Conservation (phyloP, 2,113 vertebrate species). For the Pomatostomus ruficeps region DNA sequence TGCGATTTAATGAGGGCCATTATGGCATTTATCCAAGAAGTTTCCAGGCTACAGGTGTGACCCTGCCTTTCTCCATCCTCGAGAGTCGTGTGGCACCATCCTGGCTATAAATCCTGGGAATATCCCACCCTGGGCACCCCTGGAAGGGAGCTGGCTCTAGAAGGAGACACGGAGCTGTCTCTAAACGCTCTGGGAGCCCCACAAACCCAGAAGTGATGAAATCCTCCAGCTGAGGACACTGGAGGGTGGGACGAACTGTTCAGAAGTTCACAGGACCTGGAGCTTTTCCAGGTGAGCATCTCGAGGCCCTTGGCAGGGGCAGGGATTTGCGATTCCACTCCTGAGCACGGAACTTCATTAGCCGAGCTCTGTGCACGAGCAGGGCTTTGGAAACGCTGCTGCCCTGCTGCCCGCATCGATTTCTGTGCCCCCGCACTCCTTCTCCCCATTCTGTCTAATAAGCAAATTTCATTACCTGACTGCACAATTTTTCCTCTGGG, state of each 20-base stretch:
- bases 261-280: not conserved
- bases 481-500: slow-evolving; percentile 61
- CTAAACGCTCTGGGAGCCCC: not conserved
- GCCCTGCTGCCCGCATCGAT: slow-evolving; percentile 51
- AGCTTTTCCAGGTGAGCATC: not conserved
- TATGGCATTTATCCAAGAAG: not conserved
- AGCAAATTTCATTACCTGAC: slow-evolving; percentile 68
- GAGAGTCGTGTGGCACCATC: accelerated
- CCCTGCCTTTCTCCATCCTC: not conserved
- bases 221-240: not conserved
- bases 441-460: slow-evolving; percentile 56
- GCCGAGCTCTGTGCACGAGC: not conserved
- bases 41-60: not conserved
- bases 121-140: not conserved
- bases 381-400: not conserved
- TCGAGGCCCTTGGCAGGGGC: not conserved
- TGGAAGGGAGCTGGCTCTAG: not conserved
- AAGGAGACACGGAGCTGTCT: not conserved
- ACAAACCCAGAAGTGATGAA: not conserved
- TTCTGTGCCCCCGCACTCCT: slow-evolving; percentile 54
- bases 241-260: not conserved
- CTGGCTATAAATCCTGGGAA: not conserved
- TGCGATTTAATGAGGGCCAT: too few species aligned
- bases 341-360: slow-evolving; percentile 3
- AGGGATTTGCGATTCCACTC: not conserved